A percentile compares a stretch with the other conserved stretches of the same genome.
These are phyloP conservation scores for Carpatolechia fugitivella DNA, from an alignment of 2,888 invertebrate species.

Conservation along the genomic window DNA sequence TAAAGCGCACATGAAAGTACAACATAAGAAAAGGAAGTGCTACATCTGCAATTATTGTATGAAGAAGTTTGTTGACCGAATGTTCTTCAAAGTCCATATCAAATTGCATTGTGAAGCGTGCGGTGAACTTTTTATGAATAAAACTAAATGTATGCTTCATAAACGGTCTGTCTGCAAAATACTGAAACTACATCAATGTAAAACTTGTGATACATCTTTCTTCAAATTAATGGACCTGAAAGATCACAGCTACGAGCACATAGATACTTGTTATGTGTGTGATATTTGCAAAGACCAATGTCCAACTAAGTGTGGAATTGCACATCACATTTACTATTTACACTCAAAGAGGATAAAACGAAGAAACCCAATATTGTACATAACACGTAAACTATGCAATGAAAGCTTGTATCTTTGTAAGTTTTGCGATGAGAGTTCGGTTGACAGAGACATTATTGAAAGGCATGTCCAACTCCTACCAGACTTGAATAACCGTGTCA, in stretches of 20 bases:
- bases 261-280: slow-evolving; percentile 43
- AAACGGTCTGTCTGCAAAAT: slow-evolving; percentile 45
- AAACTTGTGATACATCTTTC: slow-evolving; percentile 44
- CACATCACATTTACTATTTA: slow-evolving; percentile 55
- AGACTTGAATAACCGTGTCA: slow-evolving; percentile 49
- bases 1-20: slow-evolving; percentile 49
- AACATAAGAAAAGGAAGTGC: slow-evolving; percentile 63
- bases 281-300: slow-evolving; percentile 65
- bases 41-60: slow-evolving; percentile 67
- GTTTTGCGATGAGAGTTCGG: slow-evolving; percentile 56
- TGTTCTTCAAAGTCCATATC: slow-evolving; percentile 66
- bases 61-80: slow-evolving; percentile 58
- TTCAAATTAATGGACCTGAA: slow-evolving; percentile 60
- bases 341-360: slow-evolving; percentile 47
- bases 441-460: slow-evolving; percentile 47
- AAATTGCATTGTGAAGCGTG: slow-evolving; percentile 64
- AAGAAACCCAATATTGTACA: slow-evolving; percentile 42
- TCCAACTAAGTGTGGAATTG: slow-evolving; percentile 46
- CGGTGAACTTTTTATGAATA: slow-evolving; percentile 40
- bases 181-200: slow-evolving; percentile 49
- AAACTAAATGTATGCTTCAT: slow-evolving; percentile 44
- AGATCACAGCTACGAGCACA: slow-evolving; percentile 61
- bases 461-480: slow-evolving; percentile 48
- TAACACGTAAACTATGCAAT: slow-evolving; percentile 40
- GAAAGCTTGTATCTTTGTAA: slow-evolving; percentile 55